Evolutionary conservation across 2,888 invertebrate genomes (phyloP).

Genomic region (Petrolisthes manimaculis): DNA sequence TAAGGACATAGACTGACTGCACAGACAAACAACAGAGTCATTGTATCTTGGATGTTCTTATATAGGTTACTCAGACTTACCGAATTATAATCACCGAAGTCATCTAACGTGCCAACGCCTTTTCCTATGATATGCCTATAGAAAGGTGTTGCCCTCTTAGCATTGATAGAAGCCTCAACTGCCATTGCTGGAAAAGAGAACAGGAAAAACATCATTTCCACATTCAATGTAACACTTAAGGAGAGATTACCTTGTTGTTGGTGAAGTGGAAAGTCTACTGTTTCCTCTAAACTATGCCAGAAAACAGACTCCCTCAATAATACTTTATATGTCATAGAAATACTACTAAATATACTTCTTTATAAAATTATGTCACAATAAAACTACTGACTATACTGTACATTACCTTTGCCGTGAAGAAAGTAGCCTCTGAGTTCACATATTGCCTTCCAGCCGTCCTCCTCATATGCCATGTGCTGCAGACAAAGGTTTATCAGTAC

Average conservation of each 20-base stretch:
- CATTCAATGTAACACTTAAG: not conserved
- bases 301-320: too few relatives aligned
- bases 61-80: conserved; percentile 35
- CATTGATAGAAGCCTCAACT: conserved; percentile 62
- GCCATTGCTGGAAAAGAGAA: conserved; percentile 59
- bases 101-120: conserved; percentile 61
- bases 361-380: not conserved
- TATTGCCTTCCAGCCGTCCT: conserved; percentile 58
- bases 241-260: too few relatives aligned
- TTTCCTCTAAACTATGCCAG: too few relatives aligned
- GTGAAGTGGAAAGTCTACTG: too few relatives aligned
- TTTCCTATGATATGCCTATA: conserved; percentile 60
- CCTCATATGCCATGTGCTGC: conserved; percentile 58
- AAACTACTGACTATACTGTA: not conserved
- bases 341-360: not conserved
- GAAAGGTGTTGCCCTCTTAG: conserved; percentile 60
- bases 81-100: conserved; percentile 47
- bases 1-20: not conserved
- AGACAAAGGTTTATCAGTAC: not conserved
- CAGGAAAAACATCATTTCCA: not conserved
- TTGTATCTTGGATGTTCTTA: not conserved
- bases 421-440: conserved; percentile 52
- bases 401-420: conserved; percentile 54
- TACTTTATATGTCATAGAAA: not conserved
- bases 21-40: too few relatives aligned